These are phyloP conservation scores for Acanthochromis polyacanthus DNA, from an alignment of 2,113 vertebrate species.

Conservation along the genomic window DNA sequence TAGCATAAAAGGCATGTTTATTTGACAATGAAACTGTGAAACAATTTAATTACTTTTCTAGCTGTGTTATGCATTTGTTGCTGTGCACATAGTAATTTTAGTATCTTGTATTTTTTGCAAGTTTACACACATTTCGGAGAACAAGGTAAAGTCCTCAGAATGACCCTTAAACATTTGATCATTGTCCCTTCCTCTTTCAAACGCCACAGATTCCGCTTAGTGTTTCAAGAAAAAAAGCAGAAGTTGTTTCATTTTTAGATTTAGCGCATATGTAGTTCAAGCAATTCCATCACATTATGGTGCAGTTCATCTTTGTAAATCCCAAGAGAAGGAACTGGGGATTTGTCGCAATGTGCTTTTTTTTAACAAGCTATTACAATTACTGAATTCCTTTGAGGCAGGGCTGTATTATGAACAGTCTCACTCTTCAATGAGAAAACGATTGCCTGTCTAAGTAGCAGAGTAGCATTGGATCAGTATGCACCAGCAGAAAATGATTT, in stretches of 20 bases:
- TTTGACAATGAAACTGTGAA: not conserved
- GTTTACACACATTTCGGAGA: slow-evolving; percentile 86
- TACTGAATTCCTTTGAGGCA: not conserved
- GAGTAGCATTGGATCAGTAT: not conserved
- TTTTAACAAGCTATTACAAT: not conserved
- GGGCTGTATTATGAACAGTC: not conserved
- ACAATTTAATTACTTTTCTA: not conserved
- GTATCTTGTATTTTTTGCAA: slow-evolving; percentile 79
- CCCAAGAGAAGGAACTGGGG: not conserved
- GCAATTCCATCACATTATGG: slow-evolving; percentile 1
- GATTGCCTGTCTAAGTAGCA: not conserved
- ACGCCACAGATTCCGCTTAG: not conserved
- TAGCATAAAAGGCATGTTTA: too few relatives aligned
- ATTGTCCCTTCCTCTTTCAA: not conserved
- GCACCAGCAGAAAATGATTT: not conserved
- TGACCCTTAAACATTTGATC: slow-evolving; percentile 2
- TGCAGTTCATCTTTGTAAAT: slow-evolving; percentile 39
- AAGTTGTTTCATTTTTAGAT: not conserved
- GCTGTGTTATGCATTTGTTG: not conserved
- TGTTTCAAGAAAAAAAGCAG: not conserved
- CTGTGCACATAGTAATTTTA: slow-evolving; percentile 48
- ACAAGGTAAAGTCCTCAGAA: slow-evolving; percentile 77
- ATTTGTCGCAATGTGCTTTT: not conserved
- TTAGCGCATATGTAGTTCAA: not conserved
- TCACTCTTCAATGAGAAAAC: not conserved